A percentile compares a stretch with the other conserved stretches of the same genome.
phyloP scores from a whole-genome alignment of 2,113 vertebrate genomes.

The Trematomus loennbergii region DNA sequence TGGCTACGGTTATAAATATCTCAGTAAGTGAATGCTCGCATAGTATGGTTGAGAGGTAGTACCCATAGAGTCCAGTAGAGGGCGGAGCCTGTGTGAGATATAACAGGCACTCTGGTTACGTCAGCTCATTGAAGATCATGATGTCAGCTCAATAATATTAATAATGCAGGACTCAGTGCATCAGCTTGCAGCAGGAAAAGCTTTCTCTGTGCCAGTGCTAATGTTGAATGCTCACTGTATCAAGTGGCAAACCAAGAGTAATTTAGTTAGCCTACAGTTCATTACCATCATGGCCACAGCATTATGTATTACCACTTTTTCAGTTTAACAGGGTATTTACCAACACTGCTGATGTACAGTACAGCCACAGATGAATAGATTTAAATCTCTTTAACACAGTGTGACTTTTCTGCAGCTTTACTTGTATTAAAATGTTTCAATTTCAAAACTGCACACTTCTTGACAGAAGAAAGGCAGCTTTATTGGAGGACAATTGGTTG shows the following conservation, averaged over 20 bases:
- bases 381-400: background rate
- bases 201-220: background rate
- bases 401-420: background rate
- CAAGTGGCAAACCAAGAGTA: background rate
- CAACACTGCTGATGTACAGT: background rate
- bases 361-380: background rate
- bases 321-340: background rate
- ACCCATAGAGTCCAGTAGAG: too few relatives aligned
- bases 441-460: background rate
- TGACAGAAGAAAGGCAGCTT: background rate
- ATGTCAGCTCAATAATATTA: conserved; percentile 18
- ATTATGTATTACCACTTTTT: background rate
- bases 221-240: background rate
- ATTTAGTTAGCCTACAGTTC: background rate
- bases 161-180: conserved; percentile 21
- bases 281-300: background rate
- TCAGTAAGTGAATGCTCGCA: too few relatives aligned
- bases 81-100: too few relatives aligned
- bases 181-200: background rate
- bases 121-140: conserved; percentile 19
- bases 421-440: background rate
- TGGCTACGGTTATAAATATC: too few relatives aligned
- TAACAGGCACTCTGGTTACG: background rate
- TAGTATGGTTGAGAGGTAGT: too few relatives aligned
- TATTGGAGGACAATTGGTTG: background rate